A percentile compares a stretch with the other conserved stretches of the same genome.
Conservation (phyloP, 2,888 invertebrate species). For the Amiota communis region DNA sequence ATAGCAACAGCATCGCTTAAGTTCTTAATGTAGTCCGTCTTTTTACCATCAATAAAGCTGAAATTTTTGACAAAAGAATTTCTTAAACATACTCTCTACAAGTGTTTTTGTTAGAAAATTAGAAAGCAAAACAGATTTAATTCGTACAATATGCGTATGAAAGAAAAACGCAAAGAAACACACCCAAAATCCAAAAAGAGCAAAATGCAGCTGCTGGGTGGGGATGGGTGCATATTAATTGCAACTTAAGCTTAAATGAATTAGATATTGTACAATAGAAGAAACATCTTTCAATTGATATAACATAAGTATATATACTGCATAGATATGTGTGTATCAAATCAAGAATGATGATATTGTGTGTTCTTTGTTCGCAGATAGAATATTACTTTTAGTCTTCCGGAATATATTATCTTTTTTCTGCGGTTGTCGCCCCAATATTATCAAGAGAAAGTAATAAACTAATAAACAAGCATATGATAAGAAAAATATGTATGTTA, state of each 20-base stretch:
- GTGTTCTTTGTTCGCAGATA: no score
- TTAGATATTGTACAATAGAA: no score
- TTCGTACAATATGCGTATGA: background rate
- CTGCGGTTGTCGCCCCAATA: background rate
- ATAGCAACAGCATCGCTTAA: slow-evolving; percentile 92
- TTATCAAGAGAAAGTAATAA: slow-evolving; percentile 30
- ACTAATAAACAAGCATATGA: slow-evolving; percentile 29
- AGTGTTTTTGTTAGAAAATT: background rate
- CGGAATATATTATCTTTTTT: background rate
- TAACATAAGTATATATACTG: no score
- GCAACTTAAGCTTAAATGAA: no score
- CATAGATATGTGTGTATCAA: no score
- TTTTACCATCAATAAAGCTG: slow-evolving; percentile 82
- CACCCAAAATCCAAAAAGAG: no score
- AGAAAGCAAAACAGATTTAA: background rate
- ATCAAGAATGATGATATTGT: no score
- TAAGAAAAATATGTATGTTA: slow-evolving; percentile 21
- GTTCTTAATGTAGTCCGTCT: slow-evolving; percentile 82
- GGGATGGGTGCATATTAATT: no score
- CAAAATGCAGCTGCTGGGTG: no score
- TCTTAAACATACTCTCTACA: background rate
- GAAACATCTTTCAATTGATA: no score
- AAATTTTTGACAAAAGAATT: slow-evolving; percentile 33
- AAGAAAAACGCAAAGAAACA: no score
- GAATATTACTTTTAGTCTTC: background rate